Base-by-base conservation (phyloP, 1,140 invertebrate species). In the Pentalonia nigronervosa region DNA sequence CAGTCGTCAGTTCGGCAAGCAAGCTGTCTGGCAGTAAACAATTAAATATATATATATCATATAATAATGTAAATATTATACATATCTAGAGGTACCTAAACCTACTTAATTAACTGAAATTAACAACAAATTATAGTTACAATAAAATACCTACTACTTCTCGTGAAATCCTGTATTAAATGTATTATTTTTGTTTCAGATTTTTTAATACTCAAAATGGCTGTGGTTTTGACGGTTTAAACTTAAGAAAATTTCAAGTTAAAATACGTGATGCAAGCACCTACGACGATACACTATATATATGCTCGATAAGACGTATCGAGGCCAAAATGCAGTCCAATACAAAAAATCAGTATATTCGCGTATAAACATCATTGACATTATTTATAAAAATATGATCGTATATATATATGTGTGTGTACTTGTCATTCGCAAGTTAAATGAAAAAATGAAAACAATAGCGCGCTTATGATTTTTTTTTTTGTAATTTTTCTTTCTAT, bases 391-490 rank as follows among this genome's bases (percentile, higher is more conserved):
- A 67, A 88, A 88, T 34, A n/a, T 50, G 47, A 21, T 87, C 47
- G 41, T 41, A 41, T 4, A 1, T 41, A 41, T 41, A 41, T 41
- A 41, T 4, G n/a, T n/a, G 41, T 41, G 21, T 53, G 53, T 21
- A 53, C n/a, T 89, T 36, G 48, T 53, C 48, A 36, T 53, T 89
- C 36, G 53, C 50, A 56, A 60, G 53, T 60, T 41, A 90, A 36
- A 60, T 34, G 36, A 60, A 60, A 36, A 90, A 67, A 90, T 45
- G 53, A 90, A 90, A 90, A 90, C 89, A 90, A 90, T 90, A 23
- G 53, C 50, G 53, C 50, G 53, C 20, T 90, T 89, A 89, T 36
- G 8, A 1, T 34, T 50, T 56, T 36, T 84, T n/a, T 41, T 41
- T 41, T 41, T 41, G 41, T 41, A 1, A 50, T 56, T 90, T 90